Evolutionary conservation across 2,888 invertebrate species (phyloP).

Genomic region (Hermaeophaga mercurialis): DNA sequence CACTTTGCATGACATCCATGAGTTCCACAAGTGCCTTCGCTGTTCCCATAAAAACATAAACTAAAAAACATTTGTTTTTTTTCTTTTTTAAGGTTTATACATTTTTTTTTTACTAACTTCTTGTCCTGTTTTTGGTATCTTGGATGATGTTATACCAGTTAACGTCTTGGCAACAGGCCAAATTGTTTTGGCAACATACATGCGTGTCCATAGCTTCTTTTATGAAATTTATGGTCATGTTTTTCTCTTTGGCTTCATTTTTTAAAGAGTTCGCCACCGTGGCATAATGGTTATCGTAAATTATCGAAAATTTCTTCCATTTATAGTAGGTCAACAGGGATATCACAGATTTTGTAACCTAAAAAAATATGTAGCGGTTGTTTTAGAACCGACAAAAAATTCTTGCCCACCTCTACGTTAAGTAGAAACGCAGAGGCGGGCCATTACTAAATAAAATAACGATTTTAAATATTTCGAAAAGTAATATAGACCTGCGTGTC

Average conservation of each 20-base stretch:
- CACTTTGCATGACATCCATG: constrained; percentile 89
- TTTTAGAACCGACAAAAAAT: too few relatives aligned
- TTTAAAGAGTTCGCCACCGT: constrained; percentile 82
- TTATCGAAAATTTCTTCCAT: constrained; percentile 92
- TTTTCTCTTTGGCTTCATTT: constrained; percentile 74
- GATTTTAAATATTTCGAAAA: not conserved
- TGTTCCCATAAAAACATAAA: constrained; percentile 93
- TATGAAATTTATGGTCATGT: constrained; percentile 84
- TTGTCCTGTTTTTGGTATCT: constrained; percentile 83
- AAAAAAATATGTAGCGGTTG: too few relatives aligned
- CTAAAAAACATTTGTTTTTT: constrained; percentile 72
- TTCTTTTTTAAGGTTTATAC: not conserved
- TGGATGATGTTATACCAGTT: constrained; percentile 85
- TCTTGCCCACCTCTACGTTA: too few relatives aligned
- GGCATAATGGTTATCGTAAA: constrained; percentile 80
- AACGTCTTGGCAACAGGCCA: constrained; percentile 76
- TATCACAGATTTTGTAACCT: constrained; percentile 94
- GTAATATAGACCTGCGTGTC: constrained; percentile 77
- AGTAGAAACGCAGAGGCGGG: too few relatives aligned
- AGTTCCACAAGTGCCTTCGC: constrained; percentile 85
- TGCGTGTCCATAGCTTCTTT: constrained; percentile 72
- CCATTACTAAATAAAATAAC: too few relatives aligned
- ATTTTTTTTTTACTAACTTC: too few relatives aligned
- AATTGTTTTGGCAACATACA: constrained; percentile 77
- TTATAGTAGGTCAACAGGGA: constrained; percentile 87